These are phyloP conservation scores for Brachyistius frenatus DNA, from an alignment of 2,113 vertebrate genomes.

Conservation along the genomic window DNA sequence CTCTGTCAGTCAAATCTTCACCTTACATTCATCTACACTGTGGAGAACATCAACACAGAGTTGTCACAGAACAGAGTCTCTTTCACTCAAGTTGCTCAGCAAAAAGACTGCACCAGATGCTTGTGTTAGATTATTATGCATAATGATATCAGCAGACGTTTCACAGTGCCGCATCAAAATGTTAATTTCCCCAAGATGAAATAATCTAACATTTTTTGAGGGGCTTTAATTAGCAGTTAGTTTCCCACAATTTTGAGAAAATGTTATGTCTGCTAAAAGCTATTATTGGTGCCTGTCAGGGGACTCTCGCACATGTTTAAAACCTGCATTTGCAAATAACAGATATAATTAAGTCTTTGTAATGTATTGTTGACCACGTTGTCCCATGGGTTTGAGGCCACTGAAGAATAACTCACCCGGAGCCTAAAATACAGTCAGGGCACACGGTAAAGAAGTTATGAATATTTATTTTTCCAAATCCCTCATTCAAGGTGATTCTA, in stretches of 20 bases:
- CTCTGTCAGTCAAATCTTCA: constrained; percentile 12
- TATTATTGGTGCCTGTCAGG: neutral
- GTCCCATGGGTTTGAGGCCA: too few relatives aligned
- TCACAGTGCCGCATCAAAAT: constrained; percentile 44
- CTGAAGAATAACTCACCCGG: too few relatives aligned
- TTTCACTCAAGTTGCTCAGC: constrained; percentile 6
- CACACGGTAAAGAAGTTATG: too few relatives aligned
- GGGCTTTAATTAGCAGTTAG: constrained; percentile 46
- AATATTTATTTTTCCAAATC: too few relatives aligned
- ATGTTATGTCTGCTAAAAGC: constrained; percentile 6
- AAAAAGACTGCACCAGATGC: constrained; percentile 49
- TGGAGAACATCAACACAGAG: constrained; percentile 25
- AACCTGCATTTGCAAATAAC: too few relatives aligned
- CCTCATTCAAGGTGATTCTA: too few relatives aligned
- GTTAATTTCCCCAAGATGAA: constrained; percentile 47
- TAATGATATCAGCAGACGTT: constrained; percentile 37
- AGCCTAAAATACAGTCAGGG: too few relatives aligned
- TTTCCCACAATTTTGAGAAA: constrained; percentile 17
- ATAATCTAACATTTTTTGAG: constrained; percentile 30
- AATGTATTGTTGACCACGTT: too few relatives aligned
- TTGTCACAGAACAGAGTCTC: constrained; percentile 5
- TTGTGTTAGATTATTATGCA: constrained; percentile 35
- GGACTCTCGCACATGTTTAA: neutral
- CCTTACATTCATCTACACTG: constrained; percentile 38
- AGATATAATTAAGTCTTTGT: too few relatives aligned